Percentiles rank a stretch among this genome's conserved stretches.
Evolutionary conservation across 1,140 invertebrate species (phyloP).

Genomic region (Mizuhopecten yessoensis): DNA sequence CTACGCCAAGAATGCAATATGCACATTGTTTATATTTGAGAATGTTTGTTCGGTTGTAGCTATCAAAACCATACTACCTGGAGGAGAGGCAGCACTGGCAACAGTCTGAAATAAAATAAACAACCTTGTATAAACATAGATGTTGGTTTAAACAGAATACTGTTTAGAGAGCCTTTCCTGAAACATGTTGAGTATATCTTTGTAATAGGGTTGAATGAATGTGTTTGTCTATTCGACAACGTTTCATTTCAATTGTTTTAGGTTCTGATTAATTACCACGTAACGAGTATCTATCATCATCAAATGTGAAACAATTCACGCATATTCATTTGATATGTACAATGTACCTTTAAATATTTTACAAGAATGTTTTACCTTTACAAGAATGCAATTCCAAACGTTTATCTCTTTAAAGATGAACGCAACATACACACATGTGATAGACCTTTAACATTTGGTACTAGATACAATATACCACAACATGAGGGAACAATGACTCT

Average conservation of each 20-base stretch:
- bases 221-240: neutral
- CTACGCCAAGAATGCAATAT: neutral
- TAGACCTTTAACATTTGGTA: too few species aligned
- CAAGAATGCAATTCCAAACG: too few species aligned
- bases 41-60: neutral
- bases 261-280: too few species aligned
- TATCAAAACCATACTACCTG: neutral
- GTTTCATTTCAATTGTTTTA: neutral
- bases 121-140: neutral
- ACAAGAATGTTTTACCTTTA: too few species aligned
- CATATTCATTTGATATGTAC: too few species aligned
- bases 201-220: neutral
- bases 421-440: too few species aligned
- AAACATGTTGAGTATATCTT: neutral
- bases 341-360: too few species aligned
- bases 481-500: too few species aligned
- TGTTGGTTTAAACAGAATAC: neutral
- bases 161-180: neutral
- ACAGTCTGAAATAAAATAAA: neutral
- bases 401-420: too few species aligned
- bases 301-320: too few species aligned
- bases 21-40: slow-evolving; percentile 11
- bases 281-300: too few species aligned
- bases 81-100: neutral
- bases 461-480: too few species aligned